Evolutionary conservation across 2,888 invertebrate species (phyloP).

Genomic region (Oeneis ivallda): DNA sequence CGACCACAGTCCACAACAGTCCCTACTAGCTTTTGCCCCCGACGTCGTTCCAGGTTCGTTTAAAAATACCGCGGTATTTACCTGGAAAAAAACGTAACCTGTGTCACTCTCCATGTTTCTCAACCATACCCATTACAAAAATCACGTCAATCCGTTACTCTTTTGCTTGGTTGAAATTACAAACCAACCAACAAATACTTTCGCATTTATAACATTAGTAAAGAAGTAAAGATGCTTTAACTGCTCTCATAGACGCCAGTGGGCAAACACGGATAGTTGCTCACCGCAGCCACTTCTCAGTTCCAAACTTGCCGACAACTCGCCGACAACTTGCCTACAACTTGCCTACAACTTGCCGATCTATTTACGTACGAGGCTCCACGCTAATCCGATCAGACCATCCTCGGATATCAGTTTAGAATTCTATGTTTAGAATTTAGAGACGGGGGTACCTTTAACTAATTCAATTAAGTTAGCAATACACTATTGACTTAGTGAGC

Average conservation of each 20-base stretch:
- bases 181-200: too few species aligned
- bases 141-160: too few species aligned
- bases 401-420: constrained; percentile 29
- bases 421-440: constrained; percentile 29
- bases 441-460: constrained; percentile 26
- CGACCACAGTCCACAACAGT: too few species aligned
- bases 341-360: constrained; percentile 52
- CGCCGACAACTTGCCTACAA: constrained; percentile 45
- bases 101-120: too few species aligned
- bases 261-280: constrained; percentile 57
- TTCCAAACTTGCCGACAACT: constrained; percentile 47
- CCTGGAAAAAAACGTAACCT: too few species aligned
- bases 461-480: constrained; percentile 26
- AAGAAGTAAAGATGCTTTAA: too few species aligned
- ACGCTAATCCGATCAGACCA: constrained; percentile 40
- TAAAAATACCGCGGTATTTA: too few species aligned
- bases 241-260: constrained; percentile 49
- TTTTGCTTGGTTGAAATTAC: too few species aligned
- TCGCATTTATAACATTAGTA: too few species aligned
- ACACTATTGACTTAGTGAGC: constrained; percentile 1
- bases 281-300: constrained; percentile 44
- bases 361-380: constrained; percentile 56
- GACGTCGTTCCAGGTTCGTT: too few species aligned
- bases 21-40: too few species aligned
- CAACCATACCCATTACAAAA: too few species aligned